Base-by-base conservation (phyloP, 2,113 vertebrate species). In the Salvelinus sp. region DNA sequence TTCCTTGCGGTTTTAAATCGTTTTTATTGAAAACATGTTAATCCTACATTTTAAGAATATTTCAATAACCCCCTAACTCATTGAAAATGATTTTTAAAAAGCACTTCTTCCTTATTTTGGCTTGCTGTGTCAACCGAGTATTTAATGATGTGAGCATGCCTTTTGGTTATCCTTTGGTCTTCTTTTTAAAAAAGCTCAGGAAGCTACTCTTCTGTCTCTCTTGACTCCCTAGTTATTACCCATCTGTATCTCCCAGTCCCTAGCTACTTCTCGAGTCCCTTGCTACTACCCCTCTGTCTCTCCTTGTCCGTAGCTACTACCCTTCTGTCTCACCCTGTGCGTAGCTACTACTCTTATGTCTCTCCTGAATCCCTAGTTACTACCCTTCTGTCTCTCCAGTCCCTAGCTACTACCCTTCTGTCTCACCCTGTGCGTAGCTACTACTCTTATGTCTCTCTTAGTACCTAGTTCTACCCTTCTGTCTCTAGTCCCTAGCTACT, bases 111-210 rank as follows among this genome's bases (percentile, higher is more conserved):
- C 77, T 30, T 69, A 87, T 91, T 93, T 90, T 93, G 92, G 93
- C 94, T 95, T 96, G 93, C 94, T 90, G 94, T 95, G 94, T 95
- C 93, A 93, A 88, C 92, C 90, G 90, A 93, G 80, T 92, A 91
- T 94, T 91, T 91, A 83, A 92, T 86, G 91, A 91, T 81, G 92
- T 92, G 82, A 91, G 94, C 93, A 93, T 95, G 90, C 74, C 76
- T 75, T 79, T 78, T 74, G 58, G 65, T 77, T 87, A 75, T 77
- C 72, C 75, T 88, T 82, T 83, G 81, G 76, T 69, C 85, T 63
- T 69, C 64, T 47, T 74, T 57, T 13, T 27, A 13, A 13, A 64
- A 77, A 77, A 78, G 78, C 79, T 82, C 74, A 69, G 30, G 20
- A 27, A 16, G 33, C 62, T n/a, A 63, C 68, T 66, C 78, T 64